Percentiles rank a stretch among this genome's conserved stretches.
Evolutionary conservation across 1,140 invertebrate genomes (phyloP).

Genomic region (Drosophila repletoides): DNA sequence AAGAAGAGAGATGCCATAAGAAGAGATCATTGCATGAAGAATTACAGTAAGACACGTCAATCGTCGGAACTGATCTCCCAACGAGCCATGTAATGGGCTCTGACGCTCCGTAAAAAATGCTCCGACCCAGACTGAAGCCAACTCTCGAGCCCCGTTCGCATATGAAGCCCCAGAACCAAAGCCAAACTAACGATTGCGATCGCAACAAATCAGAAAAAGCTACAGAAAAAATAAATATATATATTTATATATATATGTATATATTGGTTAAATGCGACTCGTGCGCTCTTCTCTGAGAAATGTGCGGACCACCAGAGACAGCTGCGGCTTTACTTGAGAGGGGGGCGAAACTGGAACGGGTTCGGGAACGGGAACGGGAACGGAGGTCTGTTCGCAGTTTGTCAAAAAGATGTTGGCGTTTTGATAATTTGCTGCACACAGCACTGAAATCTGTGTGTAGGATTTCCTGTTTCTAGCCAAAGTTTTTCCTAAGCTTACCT

Average conservation of each 20-base stretch:
- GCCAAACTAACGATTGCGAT: slow-evolving; percentile 63
- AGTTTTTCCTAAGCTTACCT: slow-evolving; percentile 29
- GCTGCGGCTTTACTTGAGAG: slow-evolving; percentile 32
- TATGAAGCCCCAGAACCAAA: slow-evolving; percentile 22
- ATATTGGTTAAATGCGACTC: slow-evolving; percentile 51
- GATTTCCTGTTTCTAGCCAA: slow-evolving; percentile 69
- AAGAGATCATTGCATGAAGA: slow-evolving; percentile 74
- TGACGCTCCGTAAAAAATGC: slow-evolving; percentile 51
- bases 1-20: slow-evolving; percentile 48
- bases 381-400: slow-evolving; percentile 64
- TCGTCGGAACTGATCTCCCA: slow-evolving; percentile 62
- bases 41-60: slow-evolving; percentile 77
- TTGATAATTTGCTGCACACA: slow-evolving; percentile 73
- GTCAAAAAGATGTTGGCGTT: slow-evolving; percentile 81
- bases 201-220: slow-evolving; percentile 71
- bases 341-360: background rate
- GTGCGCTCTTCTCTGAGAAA: slow-evolving; percentile 45
- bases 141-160: background rate
- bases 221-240: slow-evolving; percentile 1
- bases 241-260: background rate
- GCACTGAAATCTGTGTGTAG: slow-evolving; percentile 58
- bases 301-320: slow-evolving; percentile 41
- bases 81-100: slow-evolving; percentile 68
- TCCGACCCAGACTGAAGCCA: slow-evolving; percentile 26
- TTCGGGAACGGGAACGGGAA: background rate